Conservation (phyloP, 2,797 vertebrate genomes). For the Chloroceryle inda region DNA sequence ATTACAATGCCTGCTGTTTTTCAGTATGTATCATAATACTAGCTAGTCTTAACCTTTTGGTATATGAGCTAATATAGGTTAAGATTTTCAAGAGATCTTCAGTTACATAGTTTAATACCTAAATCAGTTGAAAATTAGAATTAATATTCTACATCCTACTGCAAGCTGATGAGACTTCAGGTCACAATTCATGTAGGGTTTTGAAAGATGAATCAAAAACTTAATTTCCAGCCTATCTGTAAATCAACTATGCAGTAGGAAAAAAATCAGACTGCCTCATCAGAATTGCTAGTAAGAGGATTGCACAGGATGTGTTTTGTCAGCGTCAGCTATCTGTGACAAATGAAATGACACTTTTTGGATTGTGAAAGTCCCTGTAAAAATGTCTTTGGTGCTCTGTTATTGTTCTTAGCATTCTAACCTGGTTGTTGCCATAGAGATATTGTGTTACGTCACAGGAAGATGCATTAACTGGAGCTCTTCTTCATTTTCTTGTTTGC, state of each 20-base stretch:
- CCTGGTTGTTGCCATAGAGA: background rate
- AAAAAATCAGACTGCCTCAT: background rate
- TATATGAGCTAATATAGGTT: background rate
- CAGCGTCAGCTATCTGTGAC: background rate
- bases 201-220: background rate
- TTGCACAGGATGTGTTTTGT: background rate
- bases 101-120: background rate
- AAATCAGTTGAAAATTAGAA: background rate
- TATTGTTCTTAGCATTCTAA: background rate
- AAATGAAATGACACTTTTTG: background rate
- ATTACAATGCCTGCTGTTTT: background rate
- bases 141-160: background rate
- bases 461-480: background rate
- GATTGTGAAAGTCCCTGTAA: background rate
- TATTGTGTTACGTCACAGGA: background rate
- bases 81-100: background rate
- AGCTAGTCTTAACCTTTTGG: background rate
- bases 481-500: conserved; percentile 1
- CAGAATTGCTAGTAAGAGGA: background rate
- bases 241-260: background rate
- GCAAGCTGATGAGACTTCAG: background rate
- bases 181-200: background rate
- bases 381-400: background rate
- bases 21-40: background rate
- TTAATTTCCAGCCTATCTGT: background rate